phyloP scores from a whole-genome alignment of 2,888 invertebrate genomes.

The Liodrosophila aerea region DNA sequence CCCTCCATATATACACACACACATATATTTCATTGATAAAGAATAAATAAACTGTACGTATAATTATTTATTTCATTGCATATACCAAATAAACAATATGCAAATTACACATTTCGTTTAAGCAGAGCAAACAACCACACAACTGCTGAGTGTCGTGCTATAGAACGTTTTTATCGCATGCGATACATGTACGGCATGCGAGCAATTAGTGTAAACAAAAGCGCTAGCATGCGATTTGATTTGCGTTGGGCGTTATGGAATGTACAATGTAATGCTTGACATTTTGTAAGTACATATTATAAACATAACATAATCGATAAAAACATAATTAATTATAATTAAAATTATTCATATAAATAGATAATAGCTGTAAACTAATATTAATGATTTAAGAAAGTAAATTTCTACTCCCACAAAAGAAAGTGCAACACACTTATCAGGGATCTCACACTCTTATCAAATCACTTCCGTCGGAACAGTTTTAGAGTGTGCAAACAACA shows the following conservation, averaged over 20 bases:
- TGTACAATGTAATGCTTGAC: too few species aligned
- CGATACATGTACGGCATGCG: not conserved
- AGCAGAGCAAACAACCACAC: slow-evolving; percentile 10
- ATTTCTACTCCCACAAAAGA: too few species aligned
- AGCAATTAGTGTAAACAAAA: not conserved
- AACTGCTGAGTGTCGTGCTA: not conserved
- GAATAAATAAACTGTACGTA: slow-evolving; percentile 1
- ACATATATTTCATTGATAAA: slow-evolving; percentile 54
- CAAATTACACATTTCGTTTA: slow-evolving; percentile 29
- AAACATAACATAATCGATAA: too few species aligned
- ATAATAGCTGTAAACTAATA: too few species aligned
- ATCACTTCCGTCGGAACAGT: slow-evolving; percentile 8
- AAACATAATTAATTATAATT: too few species aligned
- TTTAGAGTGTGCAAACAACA: slow-evolving; percentile 25
- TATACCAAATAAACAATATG: slow-evolving; percentile 45
- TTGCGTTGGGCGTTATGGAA: too few species aligned
- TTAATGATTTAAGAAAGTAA: too few species aligned
- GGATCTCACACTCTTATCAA: too few species aligned
- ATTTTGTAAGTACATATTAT: too few species aligned
- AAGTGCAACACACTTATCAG: too few species aligned
- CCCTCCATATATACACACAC: not conserved
- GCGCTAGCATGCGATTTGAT: too few species aligned
- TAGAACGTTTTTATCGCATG: not conserved
- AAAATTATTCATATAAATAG: too few species aligned
- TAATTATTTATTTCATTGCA: slow-evolving; percentile 41